Conservation (phyloP, 2,113 vertebrate genomes). For the Prunella fulvescens region DNA sequence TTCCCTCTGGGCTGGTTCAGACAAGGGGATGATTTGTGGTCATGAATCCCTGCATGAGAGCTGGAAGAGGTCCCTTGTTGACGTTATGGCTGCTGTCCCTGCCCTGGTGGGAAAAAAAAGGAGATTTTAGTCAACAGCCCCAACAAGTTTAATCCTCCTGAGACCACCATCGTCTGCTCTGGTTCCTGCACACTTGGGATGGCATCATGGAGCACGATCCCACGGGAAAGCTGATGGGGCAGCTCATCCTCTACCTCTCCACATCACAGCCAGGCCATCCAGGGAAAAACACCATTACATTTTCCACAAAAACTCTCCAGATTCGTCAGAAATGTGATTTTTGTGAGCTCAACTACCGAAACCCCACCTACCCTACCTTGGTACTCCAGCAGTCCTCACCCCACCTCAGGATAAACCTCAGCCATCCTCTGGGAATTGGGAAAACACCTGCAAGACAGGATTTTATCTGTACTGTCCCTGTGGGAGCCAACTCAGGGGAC, state of each 20-base stretch:
- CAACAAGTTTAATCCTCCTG: not conserved
- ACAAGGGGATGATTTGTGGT: not conserved
- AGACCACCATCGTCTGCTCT: accelerated
- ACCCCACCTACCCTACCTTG: not conserved
- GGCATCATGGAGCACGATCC: not conserved
- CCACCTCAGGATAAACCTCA: not conserved
- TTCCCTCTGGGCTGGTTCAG: not conserved
- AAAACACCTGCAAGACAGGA: not conserved
- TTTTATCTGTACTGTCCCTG: not conserved
- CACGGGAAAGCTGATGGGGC: accelerated
- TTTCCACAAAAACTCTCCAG: not conserved
- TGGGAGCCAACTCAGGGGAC: not conserved
- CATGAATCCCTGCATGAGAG: not conserved
- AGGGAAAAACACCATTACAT: not conserved
- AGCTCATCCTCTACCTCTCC: not conserved
- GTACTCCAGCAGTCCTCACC: not conserved
- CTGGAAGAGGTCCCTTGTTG: not conserved
- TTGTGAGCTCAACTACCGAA: not conserved
- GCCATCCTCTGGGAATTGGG: not conserved
- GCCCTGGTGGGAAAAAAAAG: not conserved
- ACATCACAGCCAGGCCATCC: not conserved
- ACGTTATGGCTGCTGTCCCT: accelerated
- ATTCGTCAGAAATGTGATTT: not conserved
- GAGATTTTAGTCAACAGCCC: not conserved
- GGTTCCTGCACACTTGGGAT: not conserved